Conservation (phyloP, 2,113 vertebrate species). For the Noctilio leporinus region DNA sequence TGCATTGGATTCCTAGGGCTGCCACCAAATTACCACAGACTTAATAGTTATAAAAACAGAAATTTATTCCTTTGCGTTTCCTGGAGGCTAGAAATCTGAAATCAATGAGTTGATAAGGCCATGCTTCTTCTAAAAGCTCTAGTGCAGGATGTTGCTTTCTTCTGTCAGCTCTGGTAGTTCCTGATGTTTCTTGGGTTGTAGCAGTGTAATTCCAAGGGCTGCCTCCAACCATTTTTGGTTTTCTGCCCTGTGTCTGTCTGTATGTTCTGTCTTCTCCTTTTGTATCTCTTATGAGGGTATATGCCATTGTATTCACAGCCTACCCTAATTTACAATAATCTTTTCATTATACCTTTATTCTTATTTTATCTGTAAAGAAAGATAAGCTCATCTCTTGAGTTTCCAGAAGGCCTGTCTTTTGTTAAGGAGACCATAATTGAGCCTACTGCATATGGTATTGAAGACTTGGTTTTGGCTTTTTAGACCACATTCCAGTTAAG, state of each 20-base stretch:
- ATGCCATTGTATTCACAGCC: not conserved
- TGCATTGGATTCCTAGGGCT: not conserved
- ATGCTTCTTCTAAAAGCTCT: not conserved
- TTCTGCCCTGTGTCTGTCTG: not conserved
- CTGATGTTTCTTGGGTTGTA: not conserved
- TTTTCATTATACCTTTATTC: not conserved
- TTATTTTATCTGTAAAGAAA: not conserved
- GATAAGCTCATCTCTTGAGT: not conserved
- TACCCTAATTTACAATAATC: not conserved
- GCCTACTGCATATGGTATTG: not conserved
- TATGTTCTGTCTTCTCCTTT: not conserved
- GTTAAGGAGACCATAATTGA: not conserved
- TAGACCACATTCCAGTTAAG: not conserved
- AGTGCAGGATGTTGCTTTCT: not conserved
- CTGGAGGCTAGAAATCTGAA: not conserved
- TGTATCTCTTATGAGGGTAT: not conserved
- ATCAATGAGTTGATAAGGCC: not conserved
- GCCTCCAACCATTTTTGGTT: not conserved
- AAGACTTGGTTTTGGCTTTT: not conserved
- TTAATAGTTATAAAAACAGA: slow-evolving; percentile 7
- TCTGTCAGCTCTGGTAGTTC: not conserved
- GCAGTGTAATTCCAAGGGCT: not conserved
- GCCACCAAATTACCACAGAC: not conserved
- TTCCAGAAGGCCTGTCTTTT: not conserved
- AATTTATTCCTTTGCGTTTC: not conserved